Base-by-base conservation (phyloP, 2,797 vertebrate species). In the Leuciscus waleckii region DNA sequence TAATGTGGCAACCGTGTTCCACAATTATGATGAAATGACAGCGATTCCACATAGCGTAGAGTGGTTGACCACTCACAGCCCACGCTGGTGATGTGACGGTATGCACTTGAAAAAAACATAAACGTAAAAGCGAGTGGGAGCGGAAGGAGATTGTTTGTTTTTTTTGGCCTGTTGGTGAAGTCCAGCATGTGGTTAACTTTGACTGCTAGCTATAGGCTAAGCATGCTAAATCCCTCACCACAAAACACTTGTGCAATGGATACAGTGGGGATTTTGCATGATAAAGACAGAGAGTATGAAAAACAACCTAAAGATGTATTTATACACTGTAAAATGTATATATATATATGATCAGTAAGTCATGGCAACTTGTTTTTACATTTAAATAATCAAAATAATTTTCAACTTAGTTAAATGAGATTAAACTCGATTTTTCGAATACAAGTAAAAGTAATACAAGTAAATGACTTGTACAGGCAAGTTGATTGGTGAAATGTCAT, bases 11-110 rank as follows among this genome's bases (percentile, higher is more conserved):
- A 54, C 11, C 17, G 49, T 73, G 67, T 87, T 46, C 71, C 71
- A 49, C 54, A 85, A 11, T 61, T 67, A 46, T 58, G n/a, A 83
- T 49, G 73, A 32, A 75, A 70, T 89, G 39, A 78, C 58, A 68
- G 79, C 14, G 35, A 73, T 61, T 79, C 77, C 41, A 54, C 39
- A 70, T 49, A 86, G 43, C 9, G 2, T 7, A 41, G 68, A n/a
- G 43, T 81, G 54, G 69, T 54, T 54, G 43, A 79, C 89, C 41
- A 21, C 69, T 78, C 71, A 67, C 81, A 41, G 61, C 76, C 79
- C 58, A 70, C 84, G 71, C 17, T 21, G 78, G 71, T 82, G 83
- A 90, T 73, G 29, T 10, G 16, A 82, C 46, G 35, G 46, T 69
- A 39, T 77, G 80, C 56, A 43, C 67, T 75, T 76, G 78, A 61